Evolutionary conservation across 1,140 invertebrate species (phyloP).

Genomic region (Trachymyrmex cornetzi): DNA sequence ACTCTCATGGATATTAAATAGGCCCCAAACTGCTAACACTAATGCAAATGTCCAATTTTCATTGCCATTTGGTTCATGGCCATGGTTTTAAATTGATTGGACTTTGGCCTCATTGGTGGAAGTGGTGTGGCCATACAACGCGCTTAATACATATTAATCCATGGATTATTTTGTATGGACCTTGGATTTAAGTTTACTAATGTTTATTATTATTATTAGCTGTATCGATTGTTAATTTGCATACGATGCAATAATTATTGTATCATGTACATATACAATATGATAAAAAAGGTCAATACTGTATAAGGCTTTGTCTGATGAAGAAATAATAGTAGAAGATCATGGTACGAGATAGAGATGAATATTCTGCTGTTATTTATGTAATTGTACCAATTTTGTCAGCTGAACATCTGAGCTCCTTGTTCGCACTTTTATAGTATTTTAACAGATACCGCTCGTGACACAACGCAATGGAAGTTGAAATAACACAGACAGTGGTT

Average conservation of each 20-base stretch:
- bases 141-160: conserved; percentile 71
- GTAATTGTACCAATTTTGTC: neutral
- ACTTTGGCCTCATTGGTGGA: conserved; percentile 84
- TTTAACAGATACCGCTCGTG: conserved; percentile 64
- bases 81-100: conserved; percentile 83
- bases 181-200: conserved; percentile 60
- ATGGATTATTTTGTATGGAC: conserved; percentile 62
- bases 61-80: conserved; percentile 80
- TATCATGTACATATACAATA: conserved; percentile 1
- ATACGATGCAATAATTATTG: conserved; percentile 15
- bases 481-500: conserved; percentile 25
- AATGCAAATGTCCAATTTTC: conserved; percentile 85
- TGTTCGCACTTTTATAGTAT: conserved; percentile 65
- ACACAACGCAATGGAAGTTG: conserved; percentile 59
- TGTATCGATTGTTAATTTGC: conserved; percentile 41
- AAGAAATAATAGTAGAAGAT: conserved; percentile 3
- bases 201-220: conserved; percentile 42
- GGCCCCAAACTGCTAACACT: conserved; percentile 83
- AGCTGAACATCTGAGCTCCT: neutral
- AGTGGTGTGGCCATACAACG: conserved; percentile 83
- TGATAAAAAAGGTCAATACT: neutral
- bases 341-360: too few relatives aligned
- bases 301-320: neutral
- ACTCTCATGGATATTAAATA: conserved; percentile 76
- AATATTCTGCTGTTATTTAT: conserved; percentile 3